Base-by-base conservation (phyloP, 1,140 invertebrate genomes). In the Pogonus chalceus region DNA sequence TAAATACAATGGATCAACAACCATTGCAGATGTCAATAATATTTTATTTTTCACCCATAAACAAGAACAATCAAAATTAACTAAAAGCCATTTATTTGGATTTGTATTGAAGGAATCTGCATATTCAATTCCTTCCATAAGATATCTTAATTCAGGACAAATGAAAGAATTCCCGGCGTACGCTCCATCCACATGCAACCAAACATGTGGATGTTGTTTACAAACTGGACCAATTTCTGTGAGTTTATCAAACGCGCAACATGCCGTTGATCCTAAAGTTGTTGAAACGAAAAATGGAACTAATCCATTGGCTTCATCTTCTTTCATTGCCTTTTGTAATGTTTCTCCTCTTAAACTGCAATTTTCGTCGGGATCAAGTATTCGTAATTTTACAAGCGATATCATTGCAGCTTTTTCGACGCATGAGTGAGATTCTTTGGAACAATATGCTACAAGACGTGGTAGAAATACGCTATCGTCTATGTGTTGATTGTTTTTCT, bases 391-490 rank as follows among this genome's bases (percentile, higher is more conserved):
- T 1, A 96, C 88, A 57, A 94, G 77, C 18, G 84, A 80, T 62
- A 96, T 92, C 81, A 92, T 93, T 16, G 90, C 91, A 39, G 93
- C 92, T 72, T 98, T 98, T 72, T 97, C 94, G 2, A 98, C 92
- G 20, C 92, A 96, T 0, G 92, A 96, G 71, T 98, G 93, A 0
- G 93, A 91, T 76, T 90, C 87, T 68, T 96, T 92, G 0, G 94
- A 97, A 63, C 93, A 96, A 67, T 98, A 98, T 46, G 85, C 92
- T 21, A 98, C 92, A 1, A 98, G 78, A 56, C 89, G 78, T 12
- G 91, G 87, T 21, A 95, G 71, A 56, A 93, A 82, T 1, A 87
- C 86, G 68, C 95, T 92, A 54, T 95, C 85, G 62, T 94, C 90
- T 0, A 89, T 82, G 60, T 92, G 88, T 58, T 90, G 84, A 18